A percentile compares a stretch with the other conserved stretches of the same genome.
These are phyloP conservation scores for Mesopsocus fuscifrons DNA, from an alignment of 2,888 invertebrate genomes.

Conservation along the genomic window DNA sequence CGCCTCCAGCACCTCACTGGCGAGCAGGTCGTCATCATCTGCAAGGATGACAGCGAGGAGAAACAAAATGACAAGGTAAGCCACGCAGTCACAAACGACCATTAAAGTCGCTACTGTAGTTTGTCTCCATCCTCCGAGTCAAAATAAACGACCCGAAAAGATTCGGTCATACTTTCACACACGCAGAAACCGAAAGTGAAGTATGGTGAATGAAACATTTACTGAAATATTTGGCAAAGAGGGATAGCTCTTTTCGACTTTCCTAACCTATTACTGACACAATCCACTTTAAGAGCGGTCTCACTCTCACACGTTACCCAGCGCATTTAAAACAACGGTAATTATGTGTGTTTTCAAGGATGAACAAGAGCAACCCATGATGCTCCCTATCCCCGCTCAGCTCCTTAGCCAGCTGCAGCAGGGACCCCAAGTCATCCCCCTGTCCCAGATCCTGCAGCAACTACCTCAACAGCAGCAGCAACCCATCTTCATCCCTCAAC, in stretches of 20 bases:
- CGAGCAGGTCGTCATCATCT: slow-evolving; percentile 73
- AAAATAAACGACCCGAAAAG: neutral
- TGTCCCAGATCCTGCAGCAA: neutral
- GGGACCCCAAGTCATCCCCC: neutral
- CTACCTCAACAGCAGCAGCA: neutral
- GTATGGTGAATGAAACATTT: too few relatives aligned
- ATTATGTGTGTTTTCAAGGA: too few relatives aligned
- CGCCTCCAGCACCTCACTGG: slow-evolving; percentile 54
- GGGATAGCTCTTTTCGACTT: too few relatives aligned
- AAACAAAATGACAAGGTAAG: neutral
- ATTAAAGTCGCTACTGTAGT: too few relatives aligned
- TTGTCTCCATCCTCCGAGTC: too few relatives aligned
- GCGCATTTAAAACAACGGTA: too few relatives aligned
- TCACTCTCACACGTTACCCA: too few relatives aligned
- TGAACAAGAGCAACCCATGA: neutral
- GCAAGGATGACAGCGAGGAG: slow-evolving; percentile 56
- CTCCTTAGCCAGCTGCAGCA: neutral
- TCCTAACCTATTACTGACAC: too few relatives aligned
- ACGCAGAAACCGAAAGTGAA: too few relatives aligned
- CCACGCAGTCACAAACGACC: too few relatives aligned
- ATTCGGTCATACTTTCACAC: neutral
- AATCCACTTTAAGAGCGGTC: too few relatives aligned
- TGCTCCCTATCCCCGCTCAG: slow-evolving; percentile 1
- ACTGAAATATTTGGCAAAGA: too few relatives aligned
- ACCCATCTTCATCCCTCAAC: neutral